These are phyloP conservation scores for Noctua pronuba DNA, from an alignment of 2,888 invertebrate species.

Conservation along the genomic window DNA sequence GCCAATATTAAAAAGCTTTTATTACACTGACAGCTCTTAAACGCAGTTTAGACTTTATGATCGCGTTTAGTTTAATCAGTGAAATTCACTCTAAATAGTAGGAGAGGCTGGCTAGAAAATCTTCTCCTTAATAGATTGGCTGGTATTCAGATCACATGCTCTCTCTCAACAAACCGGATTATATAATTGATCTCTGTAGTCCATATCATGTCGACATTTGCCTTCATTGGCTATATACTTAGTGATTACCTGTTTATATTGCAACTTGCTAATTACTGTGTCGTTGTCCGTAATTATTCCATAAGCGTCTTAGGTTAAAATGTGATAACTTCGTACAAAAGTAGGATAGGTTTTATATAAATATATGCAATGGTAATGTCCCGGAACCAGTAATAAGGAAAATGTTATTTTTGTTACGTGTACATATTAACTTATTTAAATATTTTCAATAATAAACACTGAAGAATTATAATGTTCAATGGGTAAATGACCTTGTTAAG, in stretches of 20 bases:
- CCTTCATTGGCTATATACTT: conserved; percentile 14
- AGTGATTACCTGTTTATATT: conserved; percentile 26
- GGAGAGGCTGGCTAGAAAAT: conserved; percentile 1
- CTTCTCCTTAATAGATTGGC: neutral
- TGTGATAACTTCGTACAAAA: conserved; percentile 2
- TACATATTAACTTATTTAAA: neutral
- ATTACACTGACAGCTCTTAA: neutral
- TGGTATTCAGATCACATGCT: conserved; percentile 5
- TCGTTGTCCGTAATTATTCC: conserved; percentile 44
- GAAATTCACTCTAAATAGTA: neutral
- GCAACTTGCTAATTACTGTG: conserved; percentile 42
- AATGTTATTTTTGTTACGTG: neutral
- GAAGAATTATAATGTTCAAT: neutral
- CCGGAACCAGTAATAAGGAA: conserved; percentile 24
- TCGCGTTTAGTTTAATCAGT: neutral
- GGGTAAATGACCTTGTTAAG: neutral
- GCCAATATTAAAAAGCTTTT: neutral
- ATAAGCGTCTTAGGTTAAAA: conserved; percentile 13
- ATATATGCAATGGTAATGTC: conserved; percentile 1
- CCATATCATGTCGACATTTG: conserved; percentile 40
- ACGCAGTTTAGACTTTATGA: neutral
- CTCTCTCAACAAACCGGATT: conserved; percentile 19
- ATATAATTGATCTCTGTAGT: conserved; percentile 22
- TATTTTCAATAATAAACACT: conserved; percentile 7
- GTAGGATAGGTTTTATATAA: conserved; percentile 1